These are phyloP conservation scores for Sinodicranocentrus sp. DNA, from an alignment of 2,888 invertebrate species.

Conservation along the genomic window DNA sequence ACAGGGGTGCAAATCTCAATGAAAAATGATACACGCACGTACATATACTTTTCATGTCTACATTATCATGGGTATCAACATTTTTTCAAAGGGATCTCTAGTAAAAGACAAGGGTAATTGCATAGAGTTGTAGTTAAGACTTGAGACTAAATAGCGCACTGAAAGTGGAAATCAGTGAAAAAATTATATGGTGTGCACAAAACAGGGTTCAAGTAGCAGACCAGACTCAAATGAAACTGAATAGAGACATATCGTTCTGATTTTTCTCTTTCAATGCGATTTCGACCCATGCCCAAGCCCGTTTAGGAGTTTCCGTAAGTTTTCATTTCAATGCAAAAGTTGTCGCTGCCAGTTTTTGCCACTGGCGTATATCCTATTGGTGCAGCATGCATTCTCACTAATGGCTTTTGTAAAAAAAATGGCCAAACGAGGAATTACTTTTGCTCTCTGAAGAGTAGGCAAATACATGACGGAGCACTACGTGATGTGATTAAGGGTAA, in stretches of 20 bases:
- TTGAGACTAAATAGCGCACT: slow-evolving; percentile 41
- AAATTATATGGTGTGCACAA: slow-evolving; percentile 25
- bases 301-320: slow-evolving; percentile 25
- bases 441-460: slow-evolving; percentile 43
- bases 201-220: slow-evolving; percentile 6
- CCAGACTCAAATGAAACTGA: slow-evolving; percentile 50
- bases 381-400: background rate
- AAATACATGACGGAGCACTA: too few relatives aligned
- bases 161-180: slow-evolving; percentile 62
- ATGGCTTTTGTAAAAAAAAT: background rate
- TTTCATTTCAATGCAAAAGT: slow-evolving; percentile 59
- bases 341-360: slow-evolving; percentile 47
- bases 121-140: background rate
- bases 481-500: too few relatives aligned
- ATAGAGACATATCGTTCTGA: slow-evolving; percentile 36
- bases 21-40: background rate
- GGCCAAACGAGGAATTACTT: slow-evolving; percentile 40
- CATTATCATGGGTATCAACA: background rate
- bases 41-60: background rate
- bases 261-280: slow-evolving; percentile 53
- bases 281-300: slow-evolving; percentile 38
- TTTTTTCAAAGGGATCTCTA: too few relatives aligned
- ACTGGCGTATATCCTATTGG: background rate
- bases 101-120: slow-evolving; percentile 17
- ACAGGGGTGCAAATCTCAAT: background rate